Base-by-base conservation (phyloP, 2,113 vertebrate species). In the Percopsis transmontana region DNA sequence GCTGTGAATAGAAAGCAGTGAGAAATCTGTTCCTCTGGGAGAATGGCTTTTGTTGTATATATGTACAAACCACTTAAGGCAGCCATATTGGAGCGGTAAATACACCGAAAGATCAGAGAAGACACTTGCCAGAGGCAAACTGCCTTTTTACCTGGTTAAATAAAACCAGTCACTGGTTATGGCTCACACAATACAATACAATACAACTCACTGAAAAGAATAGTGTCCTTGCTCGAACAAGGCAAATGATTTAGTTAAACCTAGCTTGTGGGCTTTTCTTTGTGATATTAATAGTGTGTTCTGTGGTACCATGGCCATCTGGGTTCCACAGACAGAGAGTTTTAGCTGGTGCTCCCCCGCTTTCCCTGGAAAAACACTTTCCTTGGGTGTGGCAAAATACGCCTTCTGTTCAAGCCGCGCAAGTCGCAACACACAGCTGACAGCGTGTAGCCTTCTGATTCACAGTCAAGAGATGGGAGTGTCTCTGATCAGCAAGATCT, bases 381-480 rank as follows among this genome's bases (percentile, higher is more conserved):
- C 78, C 47, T 77, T 84, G 92, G 90, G 92, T 90, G 91, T 90
- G 92, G 90, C 90, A 88, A 90, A 84, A 89, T 90, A 92, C 62
- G 86, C 83, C 87, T 90, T 90, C 88, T 89, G 87, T 89, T 88
- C 74, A 15, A 80, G 80, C 56, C 79, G 73, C 78, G 72, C 91
- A 92, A 92, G 91, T 92, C 88, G 81, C 89, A 90, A 92, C 91
- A 92, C 79, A 90, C 85, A 91, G 87, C 82, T 80, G 81, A 87
- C 88, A 82, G 77, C 77, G 63, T 81, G 78, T 11, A 83, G 80
- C 69, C 69, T 61, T 70, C 68, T 84, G 84, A 83, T 62, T 85
- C 81, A 69, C 57, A 66, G 87, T 87, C 85, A 91, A 81, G 74
- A 82, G 68, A 65, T 68, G 85, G 88, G 90, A 87, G 87, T 89